Conservation (phyloP, 35 echinoderm and acorn worm genomes). For the Patiria miniata region DNA sequence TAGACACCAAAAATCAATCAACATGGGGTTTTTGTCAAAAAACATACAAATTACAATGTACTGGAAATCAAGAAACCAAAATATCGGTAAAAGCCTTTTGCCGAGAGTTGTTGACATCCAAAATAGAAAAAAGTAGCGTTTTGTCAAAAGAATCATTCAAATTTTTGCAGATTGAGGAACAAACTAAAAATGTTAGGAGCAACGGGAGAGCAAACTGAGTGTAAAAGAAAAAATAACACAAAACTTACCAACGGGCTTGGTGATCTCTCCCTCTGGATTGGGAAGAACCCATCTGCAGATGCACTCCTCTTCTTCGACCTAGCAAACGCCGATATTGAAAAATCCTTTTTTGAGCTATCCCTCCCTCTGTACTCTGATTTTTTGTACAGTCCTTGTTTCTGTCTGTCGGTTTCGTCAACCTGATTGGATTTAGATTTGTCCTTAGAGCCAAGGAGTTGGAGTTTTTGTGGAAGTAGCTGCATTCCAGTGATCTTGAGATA, state of each 20-base stretch:
- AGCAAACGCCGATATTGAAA: not conserved
- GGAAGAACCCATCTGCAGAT: slow-evolving; percentile 13
- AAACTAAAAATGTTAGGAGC: too few species aligned
- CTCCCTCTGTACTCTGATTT: slow-evolving; percentile 3
- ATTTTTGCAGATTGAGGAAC: too few species aligned
- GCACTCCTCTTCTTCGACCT: not conserved
- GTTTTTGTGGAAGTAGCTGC: slow-evolving; percentile 13
- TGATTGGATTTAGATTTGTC: not conserved
- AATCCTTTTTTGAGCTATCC: not conserved
- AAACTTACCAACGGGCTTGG: slow-evolving; percentile 12
- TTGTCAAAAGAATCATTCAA: too few species aligned
- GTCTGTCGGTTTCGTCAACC: not conserved
- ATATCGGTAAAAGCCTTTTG: too few species aligned
- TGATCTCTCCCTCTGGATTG: slow-evolving; percentile 3
- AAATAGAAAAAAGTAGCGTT: too few species aligned
- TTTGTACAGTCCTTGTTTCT: slow-evolving; percentile 1
- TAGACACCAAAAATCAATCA: too few species aligned
- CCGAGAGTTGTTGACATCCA: too few species aligned
- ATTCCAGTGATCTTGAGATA: not conserved
- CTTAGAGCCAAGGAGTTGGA: not conserved
- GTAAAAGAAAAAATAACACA: not conserved
- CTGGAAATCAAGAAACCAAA: too few species aligned
- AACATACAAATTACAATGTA: too few species aligned
- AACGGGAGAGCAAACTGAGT: too few species aligned
- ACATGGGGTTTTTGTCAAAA: too few species aligned